phyloP scores from a whole-genome alignment of 2,888 invertebrate species.

The Lypha dubia region DNA sequence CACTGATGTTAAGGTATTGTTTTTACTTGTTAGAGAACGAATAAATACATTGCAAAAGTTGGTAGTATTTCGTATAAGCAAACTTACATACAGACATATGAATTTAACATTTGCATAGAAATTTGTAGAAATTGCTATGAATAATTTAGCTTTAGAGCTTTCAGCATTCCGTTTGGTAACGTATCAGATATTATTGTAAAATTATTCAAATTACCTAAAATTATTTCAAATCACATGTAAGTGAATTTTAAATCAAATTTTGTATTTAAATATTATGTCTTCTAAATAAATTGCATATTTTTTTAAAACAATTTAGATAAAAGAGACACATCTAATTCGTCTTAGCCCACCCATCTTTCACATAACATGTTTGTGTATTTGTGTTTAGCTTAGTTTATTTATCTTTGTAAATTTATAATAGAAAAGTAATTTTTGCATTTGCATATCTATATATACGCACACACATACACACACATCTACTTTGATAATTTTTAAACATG shows the following conservation, averaged over 20 bases:
- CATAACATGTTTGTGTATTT: not conserved
- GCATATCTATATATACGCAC: too few species aligned
- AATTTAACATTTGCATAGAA: not conserved
- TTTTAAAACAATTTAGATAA: not conserved
- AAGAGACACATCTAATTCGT: not conserved
- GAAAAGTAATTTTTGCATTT: slow-evolving; percentile 35
- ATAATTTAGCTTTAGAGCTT: not conserved
- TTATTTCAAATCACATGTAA: too few species aligned
- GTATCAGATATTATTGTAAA: not conserved
- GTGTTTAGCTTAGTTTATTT: slow-evolving; percentile 46
- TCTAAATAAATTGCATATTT: not conserved
- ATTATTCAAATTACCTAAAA: too few species aligned
- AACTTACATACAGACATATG: not conserved
- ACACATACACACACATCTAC: too few species aligned
- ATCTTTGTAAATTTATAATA: slow-evolving; percentile 51
- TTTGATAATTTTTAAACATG: slow-evolving; percentile 37
- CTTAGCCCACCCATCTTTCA: not conserved
- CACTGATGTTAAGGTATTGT: not conserved
- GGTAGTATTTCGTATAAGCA: not conserved
- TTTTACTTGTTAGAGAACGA: not conserved
- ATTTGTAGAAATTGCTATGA: not conserved
- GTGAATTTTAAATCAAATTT: too few species aligned
- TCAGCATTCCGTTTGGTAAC: not conserved
- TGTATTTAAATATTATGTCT: not conserved
- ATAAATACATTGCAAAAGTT: not conserved